These are phyloP conservation scores for Enteromius viviparus DNA, from an alignment of 2,797 vertebrate genomes.

Conservation along the genomic window DNA sequence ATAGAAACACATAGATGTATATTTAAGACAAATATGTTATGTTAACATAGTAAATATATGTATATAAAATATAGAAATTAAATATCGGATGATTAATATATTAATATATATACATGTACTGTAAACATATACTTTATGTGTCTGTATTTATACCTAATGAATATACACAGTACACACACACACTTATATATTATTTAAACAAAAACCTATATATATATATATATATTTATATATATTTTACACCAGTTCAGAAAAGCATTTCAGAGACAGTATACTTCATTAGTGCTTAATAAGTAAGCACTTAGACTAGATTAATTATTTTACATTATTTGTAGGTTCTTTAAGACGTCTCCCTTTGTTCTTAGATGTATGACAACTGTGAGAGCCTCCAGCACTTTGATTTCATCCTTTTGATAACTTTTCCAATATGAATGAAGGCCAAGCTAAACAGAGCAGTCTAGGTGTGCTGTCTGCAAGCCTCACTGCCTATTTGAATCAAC, in stretches of 20 bases:
- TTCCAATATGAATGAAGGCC: slow-evolving; percentile 50
- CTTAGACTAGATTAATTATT: neutral
- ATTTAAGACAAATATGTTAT: too few relatives aligned
- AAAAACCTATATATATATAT: too few relatives aligned
- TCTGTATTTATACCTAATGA: too few relatives aligned
- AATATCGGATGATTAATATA: too few relatives aligned
- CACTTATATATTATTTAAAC: too few relatives aligned
- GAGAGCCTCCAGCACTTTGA: slow-evolving; percentile 49
- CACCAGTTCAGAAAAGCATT: neutral
- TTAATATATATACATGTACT: too few relatives aligned
- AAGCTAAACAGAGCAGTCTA: slow-evolving; percentile 48
- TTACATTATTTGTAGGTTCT: neutral
- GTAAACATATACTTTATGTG: too few relatives aligned
- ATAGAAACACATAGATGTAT: too few relatives aligned
- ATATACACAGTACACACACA: too few relatives aligned
- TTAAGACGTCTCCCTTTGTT: neutral
- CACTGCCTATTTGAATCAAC: slow-evolving; percentile 28
- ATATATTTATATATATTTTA: too few relatives aligned
- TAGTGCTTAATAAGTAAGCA: neutral
- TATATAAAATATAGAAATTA: too few relatives aligned
- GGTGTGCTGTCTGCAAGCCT: slow-evolving; percentile 37
- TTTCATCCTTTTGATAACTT: slow-evolving; percentile 53
- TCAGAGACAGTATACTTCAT: neutral
- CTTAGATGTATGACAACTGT: slow-evolving; percentile 39
- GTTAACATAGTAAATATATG: too few relatives aligned